Percentiles rank a stretch among this genome's conserved stretches.
These are phyloP conservation scores for Stegana nigrithorax DNA, from an alignment of 2,888 invertebrate genomes.

Conservation along the genomic window DNA sequence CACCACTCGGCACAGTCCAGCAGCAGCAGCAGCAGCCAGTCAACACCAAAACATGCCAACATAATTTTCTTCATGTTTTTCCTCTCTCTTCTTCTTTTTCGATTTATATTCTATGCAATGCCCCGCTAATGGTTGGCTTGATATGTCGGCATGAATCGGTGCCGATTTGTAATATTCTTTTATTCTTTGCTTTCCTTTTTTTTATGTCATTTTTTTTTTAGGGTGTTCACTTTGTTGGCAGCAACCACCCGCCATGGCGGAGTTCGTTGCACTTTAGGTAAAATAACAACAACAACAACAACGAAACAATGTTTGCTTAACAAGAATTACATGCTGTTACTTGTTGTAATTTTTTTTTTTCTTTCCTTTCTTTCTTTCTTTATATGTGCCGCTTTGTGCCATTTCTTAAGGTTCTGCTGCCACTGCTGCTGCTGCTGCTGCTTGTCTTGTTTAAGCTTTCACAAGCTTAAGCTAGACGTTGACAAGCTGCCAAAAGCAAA, in stretches of 20 bases:
- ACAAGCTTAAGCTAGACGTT: too few species aligned
- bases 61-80: too few species aligned
- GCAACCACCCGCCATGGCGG: neutral
- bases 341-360: neutral
- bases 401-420: slow-evolving; percentile 26
- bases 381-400: slow-evolving; percentile 30
- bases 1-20: too few species aligned
- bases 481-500: slow-evolving; percentile 18
- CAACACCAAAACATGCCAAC: too few species aligned
- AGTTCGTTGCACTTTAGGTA: slow-evolving; percentile 4
- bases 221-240: neutral
- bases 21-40: too few species aligned
- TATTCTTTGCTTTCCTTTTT: neutral
- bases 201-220: neutral
- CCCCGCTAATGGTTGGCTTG: slow-evolving; percentile 6
- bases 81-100: neutral
- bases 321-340: neutral
- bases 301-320: slow-evolving; percentile 9
- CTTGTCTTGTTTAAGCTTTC: too few species aligned
- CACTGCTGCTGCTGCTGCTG: too few species aligned
- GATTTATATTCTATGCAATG: neutral
- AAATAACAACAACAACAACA: slow-evolving; percentile 19
- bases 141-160: slow-evolving; percentile 9
- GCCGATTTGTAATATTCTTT: slow-evolving; percentile 17
- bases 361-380: slow-evolving; percentile 26